Evolutionary conservation across 2,888 invertebrate species (phyloP), one percentile per base, ranked within the genome.

Genomic region (Ormyrus thymus): DNA sequence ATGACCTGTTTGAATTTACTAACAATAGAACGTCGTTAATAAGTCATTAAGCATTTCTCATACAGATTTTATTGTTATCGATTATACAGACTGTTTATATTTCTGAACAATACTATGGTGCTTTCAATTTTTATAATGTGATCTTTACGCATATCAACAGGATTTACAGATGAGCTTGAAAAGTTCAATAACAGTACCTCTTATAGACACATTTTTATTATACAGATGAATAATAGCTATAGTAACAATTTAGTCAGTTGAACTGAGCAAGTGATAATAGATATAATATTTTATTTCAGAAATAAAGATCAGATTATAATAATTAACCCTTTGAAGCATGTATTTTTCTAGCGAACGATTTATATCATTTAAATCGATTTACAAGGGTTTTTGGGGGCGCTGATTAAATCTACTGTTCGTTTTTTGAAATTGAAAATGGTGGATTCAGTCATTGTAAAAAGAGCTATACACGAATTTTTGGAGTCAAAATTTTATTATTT

Each of bases 191-290:
- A 8, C 15, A 55, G 29, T 70, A 69, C 68, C 15, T 61, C n/a
- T 69, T 71, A 62, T 79, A 61, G 11, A 66, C 61, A 9, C 74
- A 71, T 69, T 65, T 73, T 71, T 73, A 73, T 76, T 70, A 53
- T 76, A 71, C 59, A 50, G 13, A 80, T 76, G 69, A 66, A 55
- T 56, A 55, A 75, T 64, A 29, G 29, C 46, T 68, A 76, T 76
- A 73, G 58, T 55, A 15, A 78, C 78, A 59, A 62, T 75, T 75
- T 75, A 65, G 51, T 81, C 80, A 81, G 78, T 81, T 78, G 80
- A 81, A 78, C 80, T 81, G 81, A 78, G 69, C 53, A 64, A 15
- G 53, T 55, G 29, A 55, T 50, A 65, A 71, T 58, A 71, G 45
- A 78, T 29, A 29, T 50, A 71, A 53, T 76, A 72, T 65, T 61